phyloP scores from a whole-genome alignment of 2,113 vertebrate species.

The Rhinopomastus cyanomelas region DNA sequence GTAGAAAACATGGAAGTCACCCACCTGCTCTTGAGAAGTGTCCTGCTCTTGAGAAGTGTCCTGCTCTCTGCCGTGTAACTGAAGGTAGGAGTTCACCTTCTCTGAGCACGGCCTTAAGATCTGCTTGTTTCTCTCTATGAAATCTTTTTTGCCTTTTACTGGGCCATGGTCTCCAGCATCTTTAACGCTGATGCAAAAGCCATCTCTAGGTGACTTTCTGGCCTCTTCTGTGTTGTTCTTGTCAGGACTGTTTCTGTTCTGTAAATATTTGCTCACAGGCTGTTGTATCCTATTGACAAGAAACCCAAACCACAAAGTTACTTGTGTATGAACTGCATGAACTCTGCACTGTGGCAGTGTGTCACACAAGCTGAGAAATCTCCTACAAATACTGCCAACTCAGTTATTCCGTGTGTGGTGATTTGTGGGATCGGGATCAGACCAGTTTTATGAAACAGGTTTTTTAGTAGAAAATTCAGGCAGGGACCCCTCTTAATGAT shows the following conservation, averaged over 20 bases:
- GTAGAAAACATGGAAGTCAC: background rate
- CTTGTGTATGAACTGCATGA: background rate
- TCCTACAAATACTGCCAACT: background rate
- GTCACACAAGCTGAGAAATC: background rate
- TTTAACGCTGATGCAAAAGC: too few relatives aligned
- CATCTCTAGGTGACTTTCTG: background rate
- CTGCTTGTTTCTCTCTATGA: constrained; percentile 84
- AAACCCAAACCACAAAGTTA: background rate
- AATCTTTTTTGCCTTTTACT: constrained; percentile 65
- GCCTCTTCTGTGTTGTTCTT: constrained; percentile 73
- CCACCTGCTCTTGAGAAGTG: constrained; percentile 70
- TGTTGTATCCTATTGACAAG: constrained; percentile 23
- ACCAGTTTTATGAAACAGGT: background rate
- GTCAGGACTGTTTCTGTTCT: constrained; percentile 76
- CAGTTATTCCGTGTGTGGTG: background rate
- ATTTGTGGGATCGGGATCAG: background rate
- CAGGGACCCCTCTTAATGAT: background rate
- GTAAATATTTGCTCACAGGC: constrained; percentile 69
- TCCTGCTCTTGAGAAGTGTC: constrained; percentile 61
- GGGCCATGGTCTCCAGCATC: background rate
- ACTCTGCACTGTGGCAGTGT: background rate
- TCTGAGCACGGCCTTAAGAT: constrained; percentile 79
- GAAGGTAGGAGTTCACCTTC: constrained; percentile 79
- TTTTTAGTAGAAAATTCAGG: background rate
- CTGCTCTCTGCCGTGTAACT: constrained; percentile 72